Evolutionary conservation across 2,888 invertebrate genomes (phyloP), one percentile per base, ranked within the genome.

Genomic region (Lasioglossum oenotherae): DNA sequence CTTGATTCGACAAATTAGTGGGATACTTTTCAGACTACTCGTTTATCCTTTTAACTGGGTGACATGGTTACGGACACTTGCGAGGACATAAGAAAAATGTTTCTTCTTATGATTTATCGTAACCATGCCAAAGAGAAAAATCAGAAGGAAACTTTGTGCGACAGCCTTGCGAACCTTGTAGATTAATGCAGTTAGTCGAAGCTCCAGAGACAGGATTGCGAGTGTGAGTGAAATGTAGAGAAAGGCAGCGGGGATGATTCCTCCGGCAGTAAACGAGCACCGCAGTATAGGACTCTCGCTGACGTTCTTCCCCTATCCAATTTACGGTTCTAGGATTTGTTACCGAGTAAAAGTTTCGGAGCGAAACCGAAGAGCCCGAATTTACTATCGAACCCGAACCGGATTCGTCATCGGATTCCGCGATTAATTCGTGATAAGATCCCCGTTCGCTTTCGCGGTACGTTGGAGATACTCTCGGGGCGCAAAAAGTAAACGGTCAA

Each of bases 401-500:
- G 64, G 27, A 57, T 57, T n/a, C 64, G 64, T 64, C 64, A 64
- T 31, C 16, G 31, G 64, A 27, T 64, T 31, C 16, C 6, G 16
- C 16, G 64, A 64, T 64, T 64, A 64, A 64, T 64, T 64, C 64
- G 27, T 31, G 64, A 64, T 64, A 64, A 64, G 31, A 64, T 57
- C 4, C 31, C 14, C 6, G 64, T 16, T 31, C 64, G 64, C 16
- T 64, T 64, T 64, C 64, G 64, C 64, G 64, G 64, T 31, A 31
- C 64, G 31, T 31, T 16, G 16, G 16, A 6, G 8, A 31, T 64
- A 31, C 16, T 3, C 72, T 64, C 23, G 1, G 57, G 0, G 57
- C n/a, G 74, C 53, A 57, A 80, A 72, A 74, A 78, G 81, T 71
- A 60, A 75, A 80, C 81, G 82, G 41, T 84, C 81, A 72, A 64